A percentile compares a stretch with the other conserved stretches of the same genome.
These are phyloP conservation scores for Manacus vitellinus DNA, from an alignment of 2,113 vertebrate species.

Conservation along the genomic window DNA sequence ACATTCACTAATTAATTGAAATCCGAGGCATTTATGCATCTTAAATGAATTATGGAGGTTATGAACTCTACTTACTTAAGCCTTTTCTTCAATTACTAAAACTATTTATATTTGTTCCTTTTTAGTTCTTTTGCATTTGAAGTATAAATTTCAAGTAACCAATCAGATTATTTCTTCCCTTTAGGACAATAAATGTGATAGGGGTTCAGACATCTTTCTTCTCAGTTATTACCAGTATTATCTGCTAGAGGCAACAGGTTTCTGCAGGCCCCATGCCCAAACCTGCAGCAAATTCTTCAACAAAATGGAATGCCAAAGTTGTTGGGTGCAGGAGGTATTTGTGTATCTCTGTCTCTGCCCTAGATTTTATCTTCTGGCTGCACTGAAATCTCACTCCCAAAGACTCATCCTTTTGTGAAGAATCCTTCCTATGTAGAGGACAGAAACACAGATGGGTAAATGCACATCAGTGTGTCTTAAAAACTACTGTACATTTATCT, in stretches of 20 bases:
- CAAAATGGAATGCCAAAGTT: background rate
- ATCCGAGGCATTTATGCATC: background rate
- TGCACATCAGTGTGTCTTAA: background rate
- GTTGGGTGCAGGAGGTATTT: background rate
- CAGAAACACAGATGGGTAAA: background rate
- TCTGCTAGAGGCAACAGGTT: background rate
- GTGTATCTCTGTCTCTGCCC: background rate
- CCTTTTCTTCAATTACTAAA: background rate
- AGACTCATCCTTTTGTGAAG: background rate
- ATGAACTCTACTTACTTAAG: background rate
- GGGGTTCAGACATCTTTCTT: background rate
- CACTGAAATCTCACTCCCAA: background rate
- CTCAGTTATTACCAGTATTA: background rate
- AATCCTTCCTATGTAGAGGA: background rate
- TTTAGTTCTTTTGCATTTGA: background rate
- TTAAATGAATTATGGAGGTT: background rate
- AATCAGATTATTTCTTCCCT: background rate
- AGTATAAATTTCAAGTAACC: background rate
- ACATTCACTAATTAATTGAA: background rate
- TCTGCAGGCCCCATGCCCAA: background rate
- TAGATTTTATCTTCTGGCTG: background rate
- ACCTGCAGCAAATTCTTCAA: background rate
- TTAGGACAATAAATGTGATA: background rate
- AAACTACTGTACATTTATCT: background rate
- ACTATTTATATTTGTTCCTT: background rate